phyloP scores from a whole-genome alignment of 2,888 invertebrate genomes.

The Cephus sareptanus region DNA sequence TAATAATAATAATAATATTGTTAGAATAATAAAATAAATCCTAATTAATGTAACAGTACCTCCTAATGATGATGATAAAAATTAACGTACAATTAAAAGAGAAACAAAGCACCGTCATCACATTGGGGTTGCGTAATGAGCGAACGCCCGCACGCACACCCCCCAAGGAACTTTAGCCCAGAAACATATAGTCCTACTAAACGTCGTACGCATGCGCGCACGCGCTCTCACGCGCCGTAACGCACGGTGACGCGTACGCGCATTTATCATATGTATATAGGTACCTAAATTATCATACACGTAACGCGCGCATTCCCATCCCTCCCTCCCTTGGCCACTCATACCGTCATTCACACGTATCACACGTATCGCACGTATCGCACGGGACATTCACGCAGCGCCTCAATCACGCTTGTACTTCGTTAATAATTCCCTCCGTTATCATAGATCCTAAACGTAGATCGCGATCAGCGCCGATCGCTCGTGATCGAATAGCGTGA shows the following conservation, averaged over 20 bases:
- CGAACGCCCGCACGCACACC: constrained; percentile 31
- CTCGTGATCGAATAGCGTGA: not conserved
- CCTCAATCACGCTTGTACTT: not conserved
- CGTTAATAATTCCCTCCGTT: not conserved
- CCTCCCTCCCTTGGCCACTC: not conserved
- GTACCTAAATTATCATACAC: constrained; percentile 4
- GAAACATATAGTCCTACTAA: constrained; percentile 43
- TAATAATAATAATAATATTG: constrained; percentile 41
- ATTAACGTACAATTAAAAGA: constrained; percentile 46
- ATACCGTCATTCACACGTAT: not conserved
- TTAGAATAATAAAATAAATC: constrained; percentile 56
- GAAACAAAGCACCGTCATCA: constrained; percentile 65
- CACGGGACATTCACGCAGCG: not conserved
- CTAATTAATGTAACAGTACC: constrained; percentile 50
- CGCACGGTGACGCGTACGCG: constrained; percentile 22
- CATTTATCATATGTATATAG: constrained; percentile 1
- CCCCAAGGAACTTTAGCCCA: constrained; percentile 63
- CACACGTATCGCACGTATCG: not conserved
- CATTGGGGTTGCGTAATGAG: constrained; percentile 53
- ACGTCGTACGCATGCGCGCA: constrained; percentile 18
- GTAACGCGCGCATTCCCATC: not conserved
- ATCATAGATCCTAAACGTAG: not conserved
- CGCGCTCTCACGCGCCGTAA: constrained; percentile 15
- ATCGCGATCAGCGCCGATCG: not conserved
- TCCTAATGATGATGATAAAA: constrained; percentile 37